Base-by-base conservation (phyloP, 2,113 vertebrate species). In the Gallinago jamesoni region DNA sequence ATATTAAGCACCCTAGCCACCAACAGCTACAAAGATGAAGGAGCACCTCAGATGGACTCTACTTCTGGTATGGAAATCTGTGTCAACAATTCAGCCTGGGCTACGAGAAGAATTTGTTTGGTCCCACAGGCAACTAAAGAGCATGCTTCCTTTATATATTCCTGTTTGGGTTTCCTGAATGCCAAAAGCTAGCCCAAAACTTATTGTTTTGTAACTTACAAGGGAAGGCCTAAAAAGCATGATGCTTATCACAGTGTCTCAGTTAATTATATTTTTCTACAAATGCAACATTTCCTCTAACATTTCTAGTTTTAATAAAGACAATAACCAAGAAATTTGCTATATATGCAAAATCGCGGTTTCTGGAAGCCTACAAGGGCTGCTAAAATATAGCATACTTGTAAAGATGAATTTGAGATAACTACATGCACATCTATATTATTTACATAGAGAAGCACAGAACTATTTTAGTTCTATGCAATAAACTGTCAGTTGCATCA, bases 331-430 rank as follows among this genome's bases (percentile, higher is more conserved):
- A 41, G 20, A 73, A 70, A 30, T 39, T 31, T 86, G 18, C 3
- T 30, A 43, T 4, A 1, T 41, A 28, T 3, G 3, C n/a, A 80
- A 68, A 88, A 67, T 20, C 20, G 37, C 30, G 0, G 4, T 50
- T 75, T 84, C 30, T 56, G 39, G 43, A 77, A 87, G 31, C 20
- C 43, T 67, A 43, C 67, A 73, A 63, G 7, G 24, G 19, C 14
- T 66, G 30, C 45, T 52, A 79, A 87, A 89, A 67, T 6, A 74
- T 2, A 55, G 18, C 30, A 21, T 13, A 33, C 20, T 24, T 20
- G 4, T 9, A 69, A 50, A 74, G 7, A 43, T 33, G 4, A 67
- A 55, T 35, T 10, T 55, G 17, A 73, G 20, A 39, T 55, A 37
- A 67, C 31, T 39, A 39, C 6, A 27, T 19, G 14, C 5, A 3